Evolutionary conservation across 1,140 invertebrate species (phyloP).

Genomic region (Aporrectodea caliginosa): DNA sequence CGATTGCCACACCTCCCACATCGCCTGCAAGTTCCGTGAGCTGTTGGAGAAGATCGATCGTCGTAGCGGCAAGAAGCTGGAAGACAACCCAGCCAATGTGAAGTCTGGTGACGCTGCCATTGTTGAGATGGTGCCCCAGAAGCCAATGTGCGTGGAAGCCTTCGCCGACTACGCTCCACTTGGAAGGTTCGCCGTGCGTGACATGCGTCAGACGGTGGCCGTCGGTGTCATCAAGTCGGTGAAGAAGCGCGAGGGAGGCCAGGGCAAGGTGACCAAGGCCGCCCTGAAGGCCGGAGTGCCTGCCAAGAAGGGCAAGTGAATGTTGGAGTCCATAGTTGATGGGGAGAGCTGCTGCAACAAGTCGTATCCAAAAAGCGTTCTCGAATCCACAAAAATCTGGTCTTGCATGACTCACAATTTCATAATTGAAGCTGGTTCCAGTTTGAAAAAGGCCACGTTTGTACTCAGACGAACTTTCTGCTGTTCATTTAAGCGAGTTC

Average conservation of each 20-base stretch:
- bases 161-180: constrained; percentile 97
- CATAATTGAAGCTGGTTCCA: too few species aligned
- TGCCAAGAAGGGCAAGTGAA: constrained; percentile 36
- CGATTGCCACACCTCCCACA: constrained; percentile 95
- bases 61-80: constrained; percentile 73
- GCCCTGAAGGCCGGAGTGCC: constrained; percentile 85
- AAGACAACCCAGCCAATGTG: constrained; percentile 66
- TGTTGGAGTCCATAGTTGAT: too few species aligned
- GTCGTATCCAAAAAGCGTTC: neutral
- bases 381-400: neutral
- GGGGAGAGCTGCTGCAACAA: neutral
- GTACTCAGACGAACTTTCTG: too few species aligned
- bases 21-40: constrained; percentile 96
- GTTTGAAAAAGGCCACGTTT: too few species aligned
- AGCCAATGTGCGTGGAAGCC: constrained; percentile 95
- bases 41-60: constrained; percentile 98
- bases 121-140: constrained; percentile 83
- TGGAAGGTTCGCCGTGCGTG: constrained; percentile 96
- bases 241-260: constrained; percentile 62
- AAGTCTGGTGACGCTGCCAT: constrained; percentile 96
- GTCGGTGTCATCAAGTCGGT: constrained; percentile 88
- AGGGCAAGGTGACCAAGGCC: constrained; percentile 94
- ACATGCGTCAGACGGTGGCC: constrained; percentile 99
- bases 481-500: neutral
- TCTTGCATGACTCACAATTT: neutral